Percentiles rank a stretch among this genome's conserved stretches.
Evolutionary conservation across 1,140 invertebrate genomes (phyloP).

Genomic region (Dryas iulia): DNA sequence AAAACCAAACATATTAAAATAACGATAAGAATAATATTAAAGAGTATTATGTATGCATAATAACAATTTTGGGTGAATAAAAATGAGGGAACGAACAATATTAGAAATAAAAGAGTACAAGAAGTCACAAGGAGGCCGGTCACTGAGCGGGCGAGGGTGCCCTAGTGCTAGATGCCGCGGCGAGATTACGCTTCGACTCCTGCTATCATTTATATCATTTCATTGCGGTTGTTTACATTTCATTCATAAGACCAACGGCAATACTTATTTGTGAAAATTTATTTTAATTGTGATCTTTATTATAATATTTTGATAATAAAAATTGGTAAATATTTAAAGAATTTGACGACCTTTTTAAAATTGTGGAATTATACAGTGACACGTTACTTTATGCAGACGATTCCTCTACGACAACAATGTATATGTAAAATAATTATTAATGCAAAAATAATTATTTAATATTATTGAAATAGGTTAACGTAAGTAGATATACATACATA

Average conservation of each 20-base stretch:
- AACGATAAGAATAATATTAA: slow-evolving; percentile 73
- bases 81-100: slow-evolving; percentile 68
- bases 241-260: slow-evolving; percentile 69
- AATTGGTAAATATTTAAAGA: background rate
- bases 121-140: slow-evolving; percentile 52
- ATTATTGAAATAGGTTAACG: too few relatives aligned
- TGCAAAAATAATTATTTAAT: too few relatives aligned
- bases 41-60: slow-evolving; percentile 74
- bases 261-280: slow-evolving; percentile 35
- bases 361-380: background rate
- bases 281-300: background rate
- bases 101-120: slow-evolving; percentile 72
- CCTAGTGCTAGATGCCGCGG: slow-evolving; percentile 65
- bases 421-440: too few relatives aligned
- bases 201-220: slow-evolving; percentile 75
- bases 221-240: slow-evolving; percentile 76
- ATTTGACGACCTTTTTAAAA: background rate
- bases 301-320: background rate
- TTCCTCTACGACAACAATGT: background rate
- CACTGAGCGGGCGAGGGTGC: slow-evolving; percentile 14
- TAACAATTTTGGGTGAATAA: slow-evolving; percentile 72
- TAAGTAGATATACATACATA: too few relatives aligned
- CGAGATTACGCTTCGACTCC: slow-evolving; percentile 52
- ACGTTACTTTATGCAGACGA: background rate
- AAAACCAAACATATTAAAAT: slow-evolving; percentile 66